Conservation (phyloP, 1,140 invertebrate species). For the Amyelois transitella region DNA sequence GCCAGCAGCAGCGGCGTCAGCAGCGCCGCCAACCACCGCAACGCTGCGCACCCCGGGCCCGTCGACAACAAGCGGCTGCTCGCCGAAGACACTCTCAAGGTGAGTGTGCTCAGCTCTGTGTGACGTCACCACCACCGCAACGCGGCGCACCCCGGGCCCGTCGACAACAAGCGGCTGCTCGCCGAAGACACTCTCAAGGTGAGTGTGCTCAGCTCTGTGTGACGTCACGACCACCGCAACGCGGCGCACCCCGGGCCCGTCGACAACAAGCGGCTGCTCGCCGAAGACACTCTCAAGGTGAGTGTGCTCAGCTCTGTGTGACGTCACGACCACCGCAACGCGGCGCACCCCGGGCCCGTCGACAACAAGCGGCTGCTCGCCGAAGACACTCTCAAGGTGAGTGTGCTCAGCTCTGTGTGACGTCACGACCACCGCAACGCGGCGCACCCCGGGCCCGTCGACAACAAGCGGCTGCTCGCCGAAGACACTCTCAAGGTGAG, state of each 20-base stretch:
- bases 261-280: slow-evolving; percentile 73
- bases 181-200: slow-evolving; percentile 50
- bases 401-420: neutral
- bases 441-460: slow-evolving; percentile 67
- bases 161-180: slow-evolving; percentile 83
- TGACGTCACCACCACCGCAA: slow-evolving; percentile 43
- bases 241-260: slow-evolving; percentile 42
- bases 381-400: slow-evolving; percentile 37
- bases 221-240: neutral
- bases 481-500: slow-evolving; percentile 38
- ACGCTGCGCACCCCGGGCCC: slow-evolving; percentile 77
- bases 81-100: slow-evolving; percentile 77
- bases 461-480: slow-evolving; percentile 74
- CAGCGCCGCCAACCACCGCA: slow-evolving; percentile 67
- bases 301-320: neutral
- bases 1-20: slow-evolving; percentile 78
- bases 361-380: slow-evolving; percentile 75
- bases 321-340: slow-evolving; percentile 28
- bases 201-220: slow-evolving; percentile 71
- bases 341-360: slow-evolving; percentile 67
- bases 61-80: slow-evolving; percentile 86
- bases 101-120: slow-evolving; percentile 41
- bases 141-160: slow-evolving; percentile 77
- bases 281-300: slow-evolving; percentile 44
- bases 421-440: slow-evolving; percentile 28